Percentiles rank a stretch among this genome's conserved stretches.
phyloP scores from a whole-genome alignment of 2,888 invertebrate species.

The Xanthostigma xanthostigma region DNA sequence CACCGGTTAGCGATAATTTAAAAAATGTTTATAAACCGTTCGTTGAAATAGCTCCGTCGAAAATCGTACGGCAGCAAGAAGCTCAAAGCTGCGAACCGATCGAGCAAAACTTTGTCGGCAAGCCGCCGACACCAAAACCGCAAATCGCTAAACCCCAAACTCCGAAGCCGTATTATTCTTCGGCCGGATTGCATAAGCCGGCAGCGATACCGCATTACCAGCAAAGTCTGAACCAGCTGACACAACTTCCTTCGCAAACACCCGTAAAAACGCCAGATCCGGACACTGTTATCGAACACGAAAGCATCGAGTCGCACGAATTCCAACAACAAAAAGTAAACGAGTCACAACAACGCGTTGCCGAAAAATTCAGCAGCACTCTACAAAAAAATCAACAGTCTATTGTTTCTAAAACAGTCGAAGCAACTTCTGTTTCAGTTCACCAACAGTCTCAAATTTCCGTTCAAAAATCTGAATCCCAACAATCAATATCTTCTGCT shows the following conservation, averaged over 20 bases:
- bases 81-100: background rate
- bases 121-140: background rate
- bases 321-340: background rate
- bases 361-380: background rate
- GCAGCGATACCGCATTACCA: conserved; percentile 44
- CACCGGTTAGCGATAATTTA: conserved; percentile 29
- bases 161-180: conserved; percentile 13
- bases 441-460: too few species aligned
- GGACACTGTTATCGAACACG: conserved; percentile 29
- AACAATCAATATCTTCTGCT: too few species aligned
- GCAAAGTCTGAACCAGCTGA: conserved; percentile 31
- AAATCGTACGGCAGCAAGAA: background rate
- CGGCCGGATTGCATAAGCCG: conserved; percentile 41
- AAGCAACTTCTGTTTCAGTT: too few species aligned
- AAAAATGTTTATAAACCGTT: conserved; percentile 23
- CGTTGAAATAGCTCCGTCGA: conserved; percentile 1
- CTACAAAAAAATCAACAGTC: background rate
- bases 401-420: too few species aligned
- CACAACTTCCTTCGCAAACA: conserved; percentile 40
- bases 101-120: background rate
- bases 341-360: background rate
- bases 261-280: conserved; percentile 40
- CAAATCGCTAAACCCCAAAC: conserved; percentile 7
- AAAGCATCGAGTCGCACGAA: conserved; percentile 21
- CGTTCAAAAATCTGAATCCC: too few species aligned